Evolutionary conservation across 2,113 vertebrate species (phyloP), one percentile per base, ranked within the genome.

Genomic region (Tenrec ecaudatus): DNA sequence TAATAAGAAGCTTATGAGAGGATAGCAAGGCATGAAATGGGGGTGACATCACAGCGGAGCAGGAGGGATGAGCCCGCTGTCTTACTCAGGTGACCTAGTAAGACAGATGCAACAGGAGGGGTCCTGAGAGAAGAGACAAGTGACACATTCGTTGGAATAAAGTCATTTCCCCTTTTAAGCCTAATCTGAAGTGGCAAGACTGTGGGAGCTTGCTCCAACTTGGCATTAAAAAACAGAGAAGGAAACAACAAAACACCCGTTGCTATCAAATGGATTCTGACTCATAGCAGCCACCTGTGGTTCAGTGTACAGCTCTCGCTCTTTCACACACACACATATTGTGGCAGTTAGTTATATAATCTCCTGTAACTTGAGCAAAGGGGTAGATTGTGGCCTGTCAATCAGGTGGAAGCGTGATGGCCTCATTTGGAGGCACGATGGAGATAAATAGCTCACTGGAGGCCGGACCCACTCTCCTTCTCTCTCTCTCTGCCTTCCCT

Each of bases 121-220:
- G 25, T 33, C 60, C 68, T 60, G 89, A 93, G 33, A 95, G 78
- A 53, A 53, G 91, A 93, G 71, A 88, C 0, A 1, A 89, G 92
- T 4, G 23, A 79, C 68, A 95, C 88, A 96, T 95, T 47, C 81
- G 86, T 78, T 84, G 91, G 68, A 71, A 96, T 94, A 40, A 97
- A 96, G 92, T 80, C 68, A 31, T 90, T 96, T 95, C 91, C 92
- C 88, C 89, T 96, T 95, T 84, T 86, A 79, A 83, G 47, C 62
- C 92, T 96, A 83, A 97, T 84, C 22, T 79, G 93, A 95, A 96
- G 93, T 94, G 86, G 89, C 4, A 3, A 95, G 43, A 33, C 75
- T 73, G n/a, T 85, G 92, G 81, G 36, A 33, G 17, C 73, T 36
- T 1, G 25, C 91, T 87, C 75, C 79, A 20, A 27, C 66, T 90